Percentiles rank a stretch among this genome's conserved stretches.
Evolutionary conservation across 2,113 vertebrate species (phyloP).

Genomic region (Hippolais icterina): DNA sequence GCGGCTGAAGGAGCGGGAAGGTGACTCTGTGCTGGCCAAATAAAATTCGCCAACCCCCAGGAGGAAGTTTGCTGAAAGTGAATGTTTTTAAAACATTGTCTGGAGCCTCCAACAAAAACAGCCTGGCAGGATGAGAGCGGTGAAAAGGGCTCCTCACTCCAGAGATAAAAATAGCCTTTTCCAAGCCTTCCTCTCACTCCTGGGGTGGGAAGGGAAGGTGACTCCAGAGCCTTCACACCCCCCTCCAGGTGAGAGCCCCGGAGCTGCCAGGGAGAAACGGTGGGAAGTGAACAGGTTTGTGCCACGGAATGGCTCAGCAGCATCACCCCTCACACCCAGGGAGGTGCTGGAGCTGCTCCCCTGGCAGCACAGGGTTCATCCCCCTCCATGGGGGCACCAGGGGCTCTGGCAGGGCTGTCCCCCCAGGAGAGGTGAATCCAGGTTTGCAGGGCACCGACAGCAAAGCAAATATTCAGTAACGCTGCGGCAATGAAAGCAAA

Average conservation of each 20-base stretch:
- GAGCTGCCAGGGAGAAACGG: background rate
- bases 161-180: slow-evolving; percentile 9
- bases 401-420: background rate
- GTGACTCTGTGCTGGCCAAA: background rate
- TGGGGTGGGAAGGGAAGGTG: background rate
- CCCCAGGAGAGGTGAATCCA: background rate
- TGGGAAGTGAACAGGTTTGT: background rate
- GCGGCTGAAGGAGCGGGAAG: background rate
- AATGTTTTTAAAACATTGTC: background rate
- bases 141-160: background rate
- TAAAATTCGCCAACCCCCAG: background rate
- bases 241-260: background rate
- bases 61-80: slow-evolving; percentile 3
- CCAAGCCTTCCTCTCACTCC: background rate
- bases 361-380: background rate
- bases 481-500: background rate
- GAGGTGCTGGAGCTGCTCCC: background rate
- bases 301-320: accelerated
- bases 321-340: background rate
- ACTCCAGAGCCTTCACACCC: background rate
- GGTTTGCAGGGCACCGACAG: background rate
- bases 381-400: accelerated
- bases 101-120: slow-evolving; percentile 8
- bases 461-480: background rate
- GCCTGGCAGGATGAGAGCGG: background rate